Base-by-base conservation (phyloP, 1,140 invertebrate species). In the Muscidifurax raptorellus region DNA sequence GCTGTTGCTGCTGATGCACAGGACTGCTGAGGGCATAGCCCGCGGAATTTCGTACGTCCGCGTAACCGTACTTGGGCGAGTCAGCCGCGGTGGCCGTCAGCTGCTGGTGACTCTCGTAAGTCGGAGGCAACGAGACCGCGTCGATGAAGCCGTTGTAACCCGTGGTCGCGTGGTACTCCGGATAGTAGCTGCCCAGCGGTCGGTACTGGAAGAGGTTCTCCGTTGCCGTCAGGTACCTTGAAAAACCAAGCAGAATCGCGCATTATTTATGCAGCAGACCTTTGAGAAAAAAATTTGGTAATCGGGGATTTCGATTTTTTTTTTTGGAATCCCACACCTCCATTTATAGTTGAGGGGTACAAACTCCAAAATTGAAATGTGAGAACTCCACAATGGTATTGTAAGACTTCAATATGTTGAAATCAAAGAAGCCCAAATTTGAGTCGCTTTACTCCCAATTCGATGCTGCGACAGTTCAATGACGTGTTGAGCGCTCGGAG, bases 181-280 rank as follows among this genome's bases (percentile, higher is more conserved):
- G 95, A 87, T 97, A 97, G 88, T 97, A 97, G 1, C 95, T 95
- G 27, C 95, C 94, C 2, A 96, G 90, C 0, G 97, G 96, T 66
- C 97, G 95, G 92, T 97, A 97, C 90, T 98, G 96, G 92, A 98
- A 97, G 82, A 98, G 94, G 89, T 97, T 97, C 87, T 98, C 97
- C 10, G 96, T 96, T 0, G 95, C 94, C 13, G 96, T 94, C 25
- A 96, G 91, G 89, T 96, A 97, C 85, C 92, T 91, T 59, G 82
- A 64, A 64, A 71, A 64, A 71, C 0, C 2, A 67, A 40, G 15
- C 25, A 30, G 10, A 40, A 40, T 40, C 36, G 36, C 36, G n/a
- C n/a, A n/a, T n/a, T n/a, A n/a, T n/a, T n/a, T n/a, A n/a, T 40
- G 36, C 10, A 40, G 36, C 36, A 25, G 59, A 22, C 6, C 59